Conservation (phyloP, 2,888 invertebrate species). For the Tenthredo distinguenda region DNA sequence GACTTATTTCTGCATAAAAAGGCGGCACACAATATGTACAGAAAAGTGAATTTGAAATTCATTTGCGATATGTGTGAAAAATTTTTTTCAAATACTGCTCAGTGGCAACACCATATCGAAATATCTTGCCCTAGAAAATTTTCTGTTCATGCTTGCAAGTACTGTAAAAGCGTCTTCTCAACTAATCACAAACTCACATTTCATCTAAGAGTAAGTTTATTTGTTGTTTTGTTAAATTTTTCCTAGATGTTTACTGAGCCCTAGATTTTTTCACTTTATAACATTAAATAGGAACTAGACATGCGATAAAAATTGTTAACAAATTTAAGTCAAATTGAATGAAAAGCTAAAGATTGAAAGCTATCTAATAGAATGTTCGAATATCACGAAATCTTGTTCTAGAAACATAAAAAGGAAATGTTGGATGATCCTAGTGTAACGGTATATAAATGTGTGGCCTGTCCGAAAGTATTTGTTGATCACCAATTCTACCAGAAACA, state of each 20-base stretch:
- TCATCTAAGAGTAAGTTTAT: conserved; percentile 61
- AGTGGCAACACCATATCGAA: conserved; percentile 62
- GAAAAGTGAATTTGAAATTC: conserved; percentile 61
- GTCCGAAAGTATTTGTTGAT: conserved; percentile 66
- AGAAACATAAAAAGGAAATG: conserved; percentile 66
- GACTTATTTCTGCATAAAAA: conserved; percentile 63
- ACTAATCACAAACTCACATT: conserved; percentile 61
- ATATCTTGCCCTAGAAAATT: conserved; percentile 60
- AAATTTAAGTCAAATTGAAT: not conserved
- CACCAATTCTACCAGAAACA: conserved; percentile 67
- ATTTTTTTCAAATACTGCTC: conserved; percentile 63
- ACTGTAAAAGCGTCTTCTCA: conserved; percentile 60
- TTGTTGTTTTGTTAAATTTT: not conserved
- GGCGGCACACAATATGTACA: conserved; percentile 60
- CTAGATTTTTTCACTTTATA: not conserved
- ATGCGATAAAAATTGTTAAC: not conserved
- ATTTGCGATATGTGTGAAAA: conserved; percentile 64
- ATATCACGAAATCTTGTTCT: conserved; percentile 38
- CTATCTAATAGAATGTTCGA: not conserved
- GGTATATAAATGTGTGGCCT: conserved; percentile 64
- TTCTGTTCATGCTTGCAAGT: conserved; percentile 62
- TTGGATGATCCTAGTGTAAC: conserved; percentile 62
- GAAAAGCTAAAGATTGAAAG: not conserved
- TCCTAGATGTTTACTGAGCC: not conserved
- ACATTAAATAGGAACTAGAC: not conserved